phyloP scores from a whole-genome alignment of 2,797 vertebrate genomes.

The Vireo griseus region DNA sequence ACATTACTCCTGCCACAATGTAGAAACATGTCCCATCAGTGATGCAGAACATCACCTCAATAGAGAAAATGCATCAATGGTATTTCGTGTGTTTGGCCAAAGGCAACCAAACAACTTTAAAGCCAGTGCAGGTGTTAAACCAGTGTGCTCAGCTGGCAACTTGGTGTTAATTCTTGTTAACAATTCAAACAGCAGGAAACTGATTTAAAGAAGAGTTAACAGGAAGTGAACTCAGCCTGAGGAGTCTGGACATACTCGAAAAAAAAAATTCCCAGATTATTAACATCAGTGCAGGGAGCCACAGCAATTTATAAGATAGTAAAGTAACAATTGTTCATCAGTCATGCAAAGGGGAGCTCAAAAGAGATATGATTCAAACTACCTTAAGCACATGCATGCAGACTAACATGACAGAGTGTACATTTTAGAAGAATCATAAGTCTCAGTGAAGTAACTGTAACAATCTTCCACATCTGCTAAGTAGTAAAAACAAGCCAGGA shows the following conservation, averaged over 20 bases:
- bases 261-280: neutral
- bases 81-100: neutral
- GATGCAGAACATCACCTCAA: neutral
- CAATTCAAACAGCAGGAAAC: neutral
- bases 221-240: neutral
- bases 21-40: neutral
- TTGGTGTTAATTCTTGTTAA: neutral
- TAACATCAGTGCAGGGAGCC: neutral
- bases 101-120: neutral
- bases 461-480: neutral
- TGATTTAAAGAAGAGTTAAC: neutral
- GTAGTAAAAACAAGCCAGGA: neutral
- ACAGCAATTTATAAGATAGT: neutral
- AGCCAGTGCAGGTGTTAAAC: neutral
- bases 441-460: neutral
- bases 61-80: neutral
- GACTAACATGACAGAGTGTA: neutral
- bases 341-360: neutral
- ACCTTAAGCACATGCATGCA: neutral
- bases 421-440: neutral
- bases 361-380: neutral
- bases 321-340: neutral
- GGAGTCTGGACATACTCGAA: neutral
- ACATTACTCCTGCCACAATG: neutral
- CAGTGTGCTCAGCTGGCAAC: neutral